Evolutionary conservation across 1,140 invertebrate species (phyloP), one percentile per base, ranked within the genome.

Genomic region (Drosophila pachea): DNA sequence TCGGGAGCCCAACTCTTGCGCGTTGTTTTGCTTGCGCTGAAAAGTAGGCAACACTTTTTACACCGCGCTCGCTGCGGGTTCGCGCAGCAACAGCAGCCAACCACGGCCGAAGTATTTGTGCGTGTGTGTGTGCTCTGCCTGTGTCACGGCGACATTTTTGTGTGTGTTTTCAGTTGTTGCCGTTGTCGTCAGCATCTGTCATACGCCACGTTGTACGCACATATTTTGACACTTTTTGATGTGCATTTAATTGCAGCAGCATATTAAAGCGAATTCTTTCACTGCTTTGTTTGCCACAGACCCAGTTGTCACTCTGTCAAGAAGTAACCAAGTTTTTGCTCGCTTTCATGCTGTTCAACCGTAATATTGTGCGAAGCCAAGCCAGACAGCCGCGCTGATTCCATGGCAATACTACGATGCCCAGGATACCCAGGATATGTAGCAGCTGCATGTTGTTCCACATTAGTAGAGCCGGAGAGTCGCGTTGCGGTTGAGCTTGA

Each of bases 201-300:
- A 79, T 73, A 73, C 70, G 70, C 65, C 77, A 75, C 47, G 64
- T 81, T 63, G 53, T 61, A 73, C 73, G 60, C 56, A 56, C 76
- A 58, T 62, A 68, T 42, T 75, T 68, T 79, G 68, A 73, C 77
- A 81, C 49, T 81, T 72, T 69, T 82, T 43, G 77, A 81, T 81
- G 78, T 81, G 70, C 78, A 81, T 64, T 82, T 81, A 82, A 81
- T 81, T 81, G 78, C 74, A 74, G 61, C 63, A 43, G 70, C 74
- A 77, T 67, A 61, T 61, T 52, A 38, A 54, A 59, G 61, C 58
- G 14, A 31, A 12, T 61, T 69, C 47, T 7, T 58, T 69, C 45
- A 68, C 45, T 47, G 54, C 60, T 35, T 40, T 22, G 22, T 22
- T 22, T 22, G 22, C 22, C 22, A 22, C 22, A 22, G 1, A 22